Conservation (phyloP, 2,113 vertebrate species). For the mouse (Mus musculus) region DNA sequence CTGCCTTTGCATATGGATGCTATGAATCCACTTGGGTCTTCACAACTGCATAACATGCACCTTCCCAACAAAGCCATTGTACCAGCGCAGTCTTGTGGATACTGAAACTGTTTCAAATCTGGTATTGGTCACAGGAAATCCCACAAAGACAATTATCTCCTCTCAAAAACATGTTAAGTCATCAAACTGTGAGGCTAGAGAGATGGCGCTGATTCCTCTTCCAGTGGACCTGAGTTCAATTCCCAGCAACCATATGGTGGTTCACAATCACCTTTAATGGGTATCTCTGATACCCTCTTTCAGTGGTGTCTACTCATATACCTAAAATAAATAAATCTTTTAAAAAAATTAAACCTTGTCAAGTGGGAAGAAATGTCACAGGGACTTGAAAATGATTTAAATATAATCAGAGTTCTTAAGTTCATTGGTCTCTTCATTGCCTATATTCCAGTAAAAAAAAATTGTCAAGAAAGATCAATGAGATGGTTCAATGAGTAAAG, state of each 20-base stretch:
- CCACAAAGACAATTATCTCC: background rate
- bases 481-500: background rate
- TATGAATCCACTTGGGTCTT: background rate
- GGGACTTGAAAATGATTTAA: slow-evolving; percentile 28
- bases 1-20: background rate
- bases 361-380: background rate
- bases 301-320: too few species aligned
- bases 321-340: too few species aligned
- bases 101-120: background rate
- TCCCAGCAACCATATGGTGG: too few species aligned
- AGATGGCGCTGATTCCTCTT: too few species aligned
- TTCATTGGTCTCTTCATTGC: background rate
- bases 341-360: background rate
- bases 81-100: background rate
- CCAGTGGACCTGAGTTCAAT: too few species aligned
- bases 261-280: too few species aligned
- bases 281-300: too few species aligned
- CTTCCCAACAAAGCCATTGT: background rate
- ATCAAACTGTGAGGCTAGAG: background rate
- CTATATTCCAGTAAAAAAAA: background rate
- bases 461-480: background rate
- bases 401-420: background rate
- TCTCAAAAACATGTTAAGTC: slow-evolving; percentile 40
- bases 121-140: background rate
- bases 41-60: background rate